Evolutionary conservation across 2,797 vertebrate genomes (phyloP), one percentile per base, ranked within the genome.

Genomic region (Columba guinea): DNA sequence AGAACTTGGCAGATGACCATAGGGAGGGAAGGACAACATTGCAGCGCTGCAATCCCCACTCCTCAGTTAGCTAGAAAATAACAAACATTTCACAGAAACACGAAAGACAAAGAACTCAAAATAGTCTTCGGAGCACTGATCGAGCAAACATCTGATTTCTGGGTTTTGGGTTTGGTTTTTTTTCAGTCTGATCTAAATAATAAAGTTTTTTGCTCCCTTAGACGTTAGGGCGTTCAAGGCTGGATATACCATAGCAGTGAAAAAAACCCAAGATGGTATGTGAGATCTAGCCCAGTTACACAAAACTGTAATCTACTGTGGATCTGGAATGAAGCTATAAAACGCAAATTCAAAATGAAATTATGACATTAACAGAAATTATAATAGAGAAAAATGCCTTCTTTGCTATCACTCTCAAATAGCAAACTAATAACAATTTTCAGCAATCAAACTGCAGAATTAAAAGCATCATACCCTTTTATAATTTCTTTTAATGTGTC

Each of bases 271-370:
- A 44, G 44, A 44, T 44, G 18, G 44, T 44, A 44, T 44, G 44
- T 44, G 44, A 44, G 44, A 44, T 44, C 44, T 44, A 44, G 44
- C 58, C 27, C 28, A 68, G 21, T 71, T 58, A 86, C 11, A 78
- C 28, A 68, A 78, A 89, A 44, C 5, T 62, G 34, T 24, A 68
- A 69, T 58, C 26, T 48, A 67, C 10, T 48, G 11, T 34, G 85
- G 52, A 76, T 63, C 30, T 49, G 49, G 51, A 91, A 89, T 59
- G 85, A 75, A 83, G 6, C 19, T 56, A 74, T 20, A 55, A 92
- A 93, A 89, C 32, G 7, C 26, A 83, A 27, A 87, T 55, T 70
- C 52, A 77, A 79, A 91, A 76, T 37, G 11, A 93, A 44, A 87
- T 83, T 52, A 76, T 69, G n/a, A 89, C 16, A 77, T 65, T 17